phyloP scores from a whole-genome alignment of 2,888 invertebrate genomes.

The Plebejus anna region DNA sequence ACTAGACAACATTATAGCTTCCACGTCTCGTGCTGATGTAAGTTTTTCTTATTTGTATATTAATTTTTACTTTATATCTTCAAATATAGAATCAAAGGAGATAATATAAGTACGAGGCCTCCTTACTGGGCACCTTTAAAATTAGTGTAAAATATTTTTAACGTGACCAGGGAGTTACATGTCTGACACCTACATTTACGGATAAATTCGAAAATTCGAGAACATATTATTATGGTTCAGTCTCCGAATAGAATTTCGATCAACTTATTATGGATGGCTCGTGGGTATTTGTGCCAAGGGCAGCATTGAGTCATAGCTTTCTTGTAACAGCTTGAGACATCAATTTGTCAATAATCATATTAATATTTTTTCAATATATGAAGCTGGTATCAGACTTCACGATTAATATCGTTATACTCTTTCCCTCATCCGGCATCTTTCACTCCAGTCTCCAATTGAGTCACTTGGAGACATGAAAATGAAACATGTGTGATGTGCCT shows the following conservation, averaged over 20 bases:
- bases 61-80: not conserved
- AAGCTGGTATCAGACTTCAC: not conserved
- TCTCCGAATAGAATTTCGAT: not conserved
- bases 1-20: slow-evolving; percentile 25
- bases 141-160: too few species aligned
- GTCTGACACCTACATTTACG: too few species aligned
- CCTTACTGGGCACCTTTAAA: too few species aligned
- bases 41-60: not conserved
- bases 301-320: not conserved
- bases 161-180: too few species aligned
- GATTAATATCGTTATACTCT: not conserved
- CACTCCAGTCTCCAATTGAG: too few species aligned
- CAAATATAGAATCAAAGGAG: too few species aligned
- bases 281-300: not conserved
- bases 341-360: not conserved
- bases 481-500: too few species aligned
- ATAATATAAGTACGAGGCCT: too few species aligned
- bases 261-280: not conserved
- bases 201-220: not conserved
- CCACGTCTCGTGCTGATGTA: slow-evolving; percentile 17
- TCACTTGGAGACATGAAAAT: too few species aligned
- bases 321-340: not conserved
- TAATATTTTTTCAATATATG: not conserved
- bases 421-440: too few species aligned
- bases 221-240: not conserved